Percentiles rank a stretch among this genome's conserved stretches.
Evolutionary conservation across 2,113 vertebrate species (phyloP).

Genomic region (Hippopotamus amphibius): DNA sequence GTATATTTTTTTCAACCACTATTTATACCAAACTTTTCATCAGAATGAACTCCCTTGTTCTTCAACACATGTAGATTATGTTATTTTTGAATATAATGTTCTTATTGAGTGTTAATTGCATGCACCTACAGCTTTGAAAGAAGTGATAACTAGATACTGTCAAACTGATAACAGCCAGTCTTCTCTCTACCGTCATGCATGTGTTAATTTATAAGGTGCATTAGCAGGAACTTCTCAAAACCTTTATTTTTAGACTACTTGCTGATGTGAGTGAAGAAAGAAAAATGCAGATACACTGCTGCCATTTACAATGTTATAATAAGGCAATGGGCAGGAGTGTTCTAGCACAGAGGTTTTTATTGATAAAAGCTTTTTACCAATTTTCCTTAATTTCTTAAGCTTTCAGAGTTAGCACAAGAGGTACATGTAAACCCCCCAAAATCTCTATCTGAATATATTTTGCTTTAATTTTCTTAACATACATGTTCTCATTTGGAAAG

Average conservation of each 20-base stretch:
- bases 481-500: background rate
- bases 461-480: slow-evolving; percentile 33
- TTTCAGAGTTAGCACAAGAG: slow-evolving; percentile 16
- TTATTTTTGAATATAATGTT: slow-evolving; percentile 79
- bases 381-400: slow-evolving; percentile 17
- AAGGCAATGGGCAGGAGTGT: slow-evolving; percentile 30
- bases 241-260: slow-evolving; percentile 56
- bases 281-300: slow-evolving; percentile 65
- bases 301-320: slow-evolving; percentile 78
- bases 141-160: slow-evolving; percentile 82
- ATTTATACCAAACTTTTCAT: slow-evolving; percentile 44
- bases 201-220: slow-evolving; percentile 88
- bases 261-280: slow-evolving; percentile 61
- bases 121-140: slow-evolving; percentile 79
- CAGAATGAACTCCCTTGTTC: slow-evolving; percentile 72
- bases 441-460: background rate
- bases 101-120: slow-evolving; percentile 84
- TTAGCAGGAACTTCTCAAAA: slow-evolving; percentile 77
- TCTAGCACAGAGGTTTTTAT: background rate
- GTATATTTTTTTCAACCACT: background rate
- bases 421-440: background rate
- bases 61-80: slow-evolving; percentile 67
- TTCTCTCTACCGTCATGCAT: slow-evolving; percentile 32
- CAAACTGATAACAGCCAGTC: slow-evolving; percentile 79
- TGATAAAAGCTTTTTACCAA: slow-evolving; percentile 63